Base-by-base conservation (phyloP, 1,140 invertebrate species). In the Drosophila arawakana region DNA sequence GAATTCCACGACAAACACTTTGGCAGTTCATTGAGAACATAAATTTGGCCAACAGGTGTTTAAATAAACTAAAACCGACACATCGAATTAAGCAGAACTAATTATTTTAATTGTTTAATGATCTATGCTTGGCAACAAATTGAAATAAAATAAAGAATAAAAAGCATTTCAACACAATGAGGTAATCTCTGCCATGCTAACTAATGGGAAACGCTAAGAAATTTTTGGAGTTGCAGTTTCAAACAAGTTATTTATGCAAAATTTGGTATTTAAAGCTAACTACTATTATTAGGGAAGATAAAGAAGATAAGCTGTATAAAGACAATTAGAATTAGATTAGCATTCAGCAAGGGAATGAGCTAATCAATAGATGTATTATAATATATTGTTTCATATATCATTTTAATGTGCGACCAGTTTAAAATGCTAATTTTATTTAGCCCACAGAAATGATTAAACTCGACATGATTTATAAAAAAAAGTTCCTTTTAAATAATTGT, bases 31-130 rank as follows among this genome's bases (percentile, higher is more conserved):
- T 62, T 62, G 49, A 25, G 59, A 15, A 18, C 34, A 60, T 73
- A 46, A 68, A 68, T 68, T 37, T n/a, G 21, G 34, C 18, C 35
- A 73, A 25, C 55, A 69, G 65, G 57, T 61, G 57, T 35, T 60
- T 41, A n/a, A n/a, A 6, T 4, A 59, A 62, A 8, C 18, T n/a
- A 43, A 13, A 49, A 9, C 10, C 35, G n/a, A 13, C 39, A 54
- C 54, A 35, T 21, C 13, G 47, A 54, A 46, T 46, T 8, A 34
- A 35, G 15, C 21, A 7, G 5, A 21, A 41, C 41, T 44, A 44
- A 58, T 58, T 44, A 44, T 44, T 57, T 57, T 41, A 57, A 57
- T 41, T 57, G 54, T 41, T 41, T 41, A 57, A 57, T 39, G 54
- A 41, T 39, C 37, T 41, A 57, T 57, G 35, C 7, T 25, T 41